Percentiles rank a stretch among this genome's conserved stretches.
phyloP scores from a whole-genome alignment of 2,797 vertebrate genomes.

The Gallirallus australis region DNA sequence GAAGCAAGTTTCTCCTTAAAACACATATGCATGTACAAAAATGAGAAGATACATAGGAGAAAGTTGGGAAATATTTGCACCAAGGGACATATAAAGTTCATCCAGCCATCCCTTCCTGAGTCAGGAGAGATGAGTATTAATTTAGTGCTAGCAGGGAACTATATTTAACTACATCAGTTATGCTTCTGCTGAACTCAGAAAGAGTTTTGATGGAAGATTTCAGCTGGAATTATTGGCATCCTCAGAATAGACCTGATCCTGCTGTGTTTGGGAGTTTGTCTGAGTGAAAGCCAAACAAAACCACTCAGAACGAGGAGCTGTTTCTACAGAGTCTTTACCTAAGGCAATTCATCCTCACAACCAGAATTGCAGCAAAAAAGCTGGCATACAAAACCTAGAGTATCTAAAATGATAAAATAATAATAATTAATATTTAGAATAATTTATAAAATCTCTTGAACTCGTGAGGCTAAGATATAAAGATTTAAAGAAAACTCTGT shows the following conservation, averaged over 20 bases:
- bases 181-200: background rate
- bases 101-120: background rate
- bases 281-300: background rate
- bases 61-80: constrained; percentile 8
- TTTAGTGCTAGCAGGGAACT: background rate
- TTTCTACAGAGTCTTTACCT: background rate
- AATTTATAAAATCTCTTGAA: background rate
- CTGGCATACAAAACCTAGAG: background rate
- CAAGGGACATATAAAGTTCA: background rate
- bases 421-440: background rate
- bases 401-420: background rate
- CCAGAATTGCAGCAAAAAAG: background rate
- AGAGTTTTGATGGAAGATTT: background rate
- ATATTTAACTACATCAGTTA: background rate
- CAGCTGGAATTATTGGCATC: background rate
- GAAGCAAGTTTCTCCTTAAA: constrained; percentile 20
- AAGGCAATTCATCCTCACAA: background rate
- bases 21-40: background rate
- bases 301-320: background rate
- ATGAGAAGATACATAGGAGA: background rate
- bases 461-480: background rate
- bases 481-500: background rate
- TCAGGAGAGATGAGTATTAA: background rate
- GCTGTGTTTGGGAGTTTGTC: background rate
- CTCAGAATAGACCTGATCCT: background rate